Conservation (phyloP, 2,113 vertebrate genomes). For the Alligator mississippiensis region DNA sequence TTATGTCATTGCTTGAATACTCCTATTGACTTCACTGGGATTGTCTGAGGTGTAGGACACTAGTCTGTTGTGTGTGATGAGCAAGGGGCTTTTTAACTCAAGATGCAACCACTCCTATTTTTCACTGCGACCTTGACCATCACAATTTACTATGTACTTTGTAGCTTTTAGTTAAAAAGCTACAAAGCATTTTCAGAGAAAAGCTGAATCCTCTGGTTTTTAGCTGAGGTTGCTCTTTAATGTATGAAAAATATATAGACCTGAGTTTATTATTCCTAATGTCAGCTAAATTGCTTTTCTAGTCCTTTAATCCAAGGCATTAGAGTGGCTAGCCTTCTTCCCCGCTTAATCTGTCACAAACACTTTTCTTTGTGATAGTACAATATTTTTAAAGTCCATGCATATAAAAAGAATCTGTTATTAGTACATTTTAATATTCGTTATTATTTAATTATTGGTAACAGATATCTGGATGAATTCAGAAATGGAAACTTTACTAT, state of each 20-base stretch:
- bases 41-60: not conserved
- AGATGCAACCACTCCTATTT: not conserved
- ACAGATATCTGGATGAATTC: not conserved
- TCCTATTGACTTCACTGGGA: not conserved
- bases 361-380: not conserved
- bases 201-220: not conserved
- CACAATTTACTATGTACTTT: not conserved
- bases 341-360: not conserved
- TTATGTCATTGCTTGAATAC: not conserved
- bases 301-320: not conserved
- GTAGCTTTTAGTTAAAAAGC: not conserved
- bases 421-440: not conserved
- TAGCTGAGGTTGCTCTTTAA: not conserved
- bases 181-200: conserved; percentile 19
- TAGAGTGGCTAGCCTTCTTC: not conserved
- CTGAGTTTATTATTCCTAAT: conserved; percentile 24
- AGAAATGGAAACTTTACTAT: not conserved
- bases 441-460: not conserved
- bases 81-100: not conserved
- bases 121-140: not conserved
- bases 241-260: not conserved
- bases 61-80: not conserved
- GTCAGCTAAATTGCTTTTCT: not conserved
- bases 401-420: not conserved
- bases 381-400: not conserved